These are phyloP conservation scores for Mythimna ferrago DNA, from an alignment of 2,888 invertebrate species.

Conservation along the genomic window DNA sequence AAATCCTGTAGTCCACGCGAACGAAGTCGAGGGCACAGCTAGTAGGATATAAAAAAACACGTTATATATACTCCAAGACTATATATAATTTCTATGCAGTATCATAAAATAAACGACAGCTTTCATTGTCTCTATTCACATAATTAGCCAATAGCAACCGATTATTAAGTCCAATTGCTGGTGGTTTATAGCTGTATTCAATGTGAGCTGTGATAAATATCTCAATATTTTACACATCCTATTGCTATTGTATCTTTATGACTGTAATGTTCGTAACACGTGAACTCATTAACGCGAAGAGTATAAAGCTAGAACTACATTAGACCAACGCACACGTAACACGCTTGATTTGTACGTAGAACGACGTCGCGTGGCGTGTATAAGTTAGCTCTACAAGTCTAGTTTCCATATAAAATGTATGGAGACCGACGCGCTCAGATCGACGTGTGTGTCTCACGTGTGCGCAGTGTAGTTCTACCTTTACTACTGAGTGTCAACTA, in stretches of 20 bases:
- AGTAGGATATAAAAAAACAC: no score
- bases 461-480: no score
- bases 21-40: no score
- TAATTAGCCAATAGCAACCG: constrained; percentile 26
- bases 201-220: constrained; percentile 32
- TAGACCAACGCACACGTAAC: no score
- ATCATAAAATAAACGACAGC: constrained; percentile 25
- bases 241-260: constrained; percentile 26
- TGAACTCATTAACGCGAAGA: constrained; percentile 40
- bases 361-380: no score
- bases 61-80: no score
- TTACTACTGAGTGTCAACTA: constrained; percentile 41
- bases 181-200: constrained; percentile 36
- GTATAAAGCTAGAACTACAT: neutral
- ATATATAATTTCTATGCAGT: constrained; percentile 14
- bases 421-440: no score
- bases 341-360: no score
- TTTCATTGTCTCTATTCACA: constrained; percentile 29
- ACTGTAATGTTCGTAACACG: constrained; percentile 24
- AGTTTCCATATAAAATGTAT: no score
- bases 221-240: constrained; percentile 34
- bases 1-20: no score
- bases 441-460: no score
- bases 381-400: no score
- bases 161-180: constrained; percentile 36